These are phyloP conservation scores for Thecophora atra DNA, from an alignment of 2,888 invertebrate species.

Conservation along the genomic window DNA sequence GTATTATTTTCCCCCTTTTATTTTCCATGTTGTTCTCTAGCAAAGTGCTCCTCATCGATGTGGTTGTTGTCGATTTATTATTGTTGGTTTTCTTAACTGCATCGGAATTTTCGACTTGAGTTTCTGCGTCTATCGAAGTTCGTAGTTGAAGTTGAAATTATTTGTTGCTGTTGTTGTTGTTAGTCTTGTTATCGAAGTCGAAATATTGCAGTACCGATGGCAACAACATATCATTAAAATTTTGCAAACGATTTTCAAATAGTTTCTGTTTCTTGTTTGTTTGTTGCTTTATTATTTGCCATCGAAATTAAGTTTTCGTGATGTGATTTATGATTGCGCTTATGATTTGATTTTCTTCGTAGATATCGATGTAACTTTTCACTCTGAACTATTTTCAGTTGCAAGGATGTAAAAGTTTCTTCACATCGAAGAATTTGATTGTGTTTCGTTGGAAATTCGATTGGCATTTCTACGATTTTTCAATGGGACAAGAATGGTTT, in stretches of 20 bases:
- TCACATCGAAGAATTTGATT: background rate
- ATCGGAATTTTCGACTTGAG: slow-evolving; percentile 12
- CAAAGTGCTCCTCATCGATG: background rate
- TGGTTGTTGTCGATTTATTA: background rate
- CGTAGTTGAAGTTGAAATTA: slow-evolving; percentile 18
- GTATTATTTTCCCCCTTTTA: background rate
- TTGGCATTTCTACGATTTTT: too few species aligned
- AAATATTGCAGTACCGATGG: slow-evolving; percentile 11
- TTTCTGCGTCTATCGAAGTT: slow-evolving; percentile 4
- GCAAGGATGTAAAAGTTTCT: background rate
- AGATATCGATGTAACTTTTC: background rate
- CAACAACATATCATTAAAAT: slow-evolving; percentile 38
- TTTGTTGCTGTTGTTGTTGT: slow-evolving; percentile 37
- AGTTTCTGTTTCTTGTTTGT: slow-evolving; percentile 22
- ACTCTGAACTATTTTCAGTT: background rate
- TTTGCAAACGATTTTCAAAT: slow-evolving; percentile 37
- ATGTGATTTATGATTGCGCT: slow-evolving; percentile 35
- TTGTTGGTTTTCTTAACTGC: slow-evolving; percentile 24
- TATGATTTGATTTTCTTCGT: background rate
- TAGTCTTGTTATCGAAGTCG: slow-evolving; percentile 24
- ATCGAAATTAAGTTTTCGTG: slow-evolving; percentile 35
- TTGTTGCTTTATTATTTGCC: slow-evolving; percentile 7
- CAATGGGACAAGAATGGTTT: too few species aligned
- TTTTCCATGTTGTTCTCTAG: background rate
- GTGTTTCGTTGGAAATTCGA: too few species aligned